Base-by-base conservation (phyloP, 2,888 invertebrate species). In the Macaria notata region DNA sequence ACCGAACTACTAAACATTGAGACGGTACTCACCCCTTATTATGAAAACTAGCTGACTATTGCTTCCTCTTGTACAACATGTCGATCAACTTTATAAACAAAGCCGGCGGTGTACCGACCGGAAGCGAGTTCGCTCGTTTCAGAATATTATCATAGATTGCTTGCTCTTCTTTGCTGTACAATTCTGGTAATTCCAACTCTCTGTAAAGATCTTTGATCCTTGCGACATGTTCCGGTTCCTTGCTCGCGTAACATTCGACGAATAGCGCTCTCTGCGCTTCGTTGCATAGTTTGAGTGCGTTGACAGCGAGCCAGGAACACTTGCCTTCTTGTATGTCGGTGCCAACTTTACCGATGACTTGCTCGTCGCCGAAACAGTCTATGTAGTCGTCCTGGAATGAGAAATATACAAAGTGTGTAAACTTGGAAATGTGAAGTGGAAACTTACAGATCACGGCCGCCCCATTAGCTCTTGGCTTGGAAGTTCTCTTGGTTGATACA, bases 301-400 rank as follows among this genome's bases (percentile, higher is more conserved):
- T 70, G 3, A 97, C 96, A 0, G 96, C 94, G 45, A 98, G 86
- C 99, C 98, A 99, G 0, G 97, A 94, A 79, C 98, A 98, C 84
- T 98, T 98, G 42, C 97, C 97, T 74, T 98, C 97, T 59, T 81
- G 81, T 3, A 86, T 85, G 57, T 84, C 83, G 3, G 78, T 81
- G 3, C 82, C 79, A 0, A 62, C 67, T 64, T 81, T 81, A 0
- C 79, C 79, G 3, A 73, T 78, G 3, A 77, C 33, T 1, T 62
- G 53, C 54, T 74, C 77, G 94, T 96, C 94, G 0, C 97, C 98
- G 79, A 94, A 99, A 73, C 96, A 96, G 78, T 98, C 98, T 43
- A 97, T 84, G 80, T 93, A 97, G 79, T 97, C 97, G 78, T 97
- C 96, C 93, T 94, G 8, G 43, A 43, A 9, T 43, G 51, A 41